Conservation (phyloP, 2,113 vertebrate species). For the Ochotona curzoniae region DNA sequence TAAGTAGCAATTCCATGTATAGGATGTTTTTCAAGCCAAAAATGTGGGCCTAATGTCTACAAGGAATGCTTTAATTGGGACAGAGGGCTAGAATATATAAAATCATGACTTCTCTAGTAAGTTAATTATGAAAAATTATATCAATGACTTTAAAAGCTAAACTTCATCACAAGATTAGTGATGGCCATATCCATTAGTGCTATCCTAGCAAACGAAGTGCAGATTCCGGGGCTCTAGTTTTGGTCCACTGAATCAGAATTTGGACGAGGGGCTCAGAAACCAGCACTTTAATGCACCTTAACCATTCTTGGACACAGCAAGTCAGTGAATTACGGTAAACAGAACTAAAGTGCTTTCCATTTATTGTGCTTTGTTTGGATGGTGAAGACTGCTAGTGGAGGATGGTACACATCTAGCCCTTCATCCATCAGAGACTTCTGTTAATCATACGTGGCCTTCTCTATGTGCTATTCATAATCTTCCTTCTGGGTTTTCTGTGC, state of each 20-base stretch:
- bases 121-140: background rate
- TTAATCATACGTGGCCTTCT: background rate
- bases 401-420: background rate
- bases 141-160: background rate
- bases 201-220: background rate
- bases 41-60: slow-evolving; percentile 28
- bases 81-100: slow-evolving; percentile 36
- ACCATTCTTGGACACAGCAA: background rate
- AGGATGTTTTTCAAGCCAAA: slow-evolving; percentile 35
- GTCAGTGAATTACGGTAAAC: background rate
- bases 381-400: background rate
- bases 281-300: slow-evolving; percentile 10
- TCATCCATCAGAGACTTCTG: background rate
- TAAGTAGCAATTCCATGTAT: background rate
- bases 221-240: background rate
- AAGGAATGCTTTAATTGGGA: background rate
- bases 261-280: background rate
- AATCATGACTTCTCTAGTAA: slow-evolving; percentile 28
- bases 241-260: slow-evolving; percentile 2
- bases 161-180: background rate
- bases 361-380: background rate
- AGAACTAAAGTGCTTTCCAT: slow-evolving; percentile 19
- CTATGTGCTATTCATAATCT: background rate
- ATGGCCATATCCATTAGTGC: background rate
- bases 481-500: background rate